A percentile compares a stretch with the other conserved stretches of the same genome.
phyloP scores from a whole-genome alignment of 2,888 invertebrate genomes.

The Pristionchus maxplancki region DNA sequence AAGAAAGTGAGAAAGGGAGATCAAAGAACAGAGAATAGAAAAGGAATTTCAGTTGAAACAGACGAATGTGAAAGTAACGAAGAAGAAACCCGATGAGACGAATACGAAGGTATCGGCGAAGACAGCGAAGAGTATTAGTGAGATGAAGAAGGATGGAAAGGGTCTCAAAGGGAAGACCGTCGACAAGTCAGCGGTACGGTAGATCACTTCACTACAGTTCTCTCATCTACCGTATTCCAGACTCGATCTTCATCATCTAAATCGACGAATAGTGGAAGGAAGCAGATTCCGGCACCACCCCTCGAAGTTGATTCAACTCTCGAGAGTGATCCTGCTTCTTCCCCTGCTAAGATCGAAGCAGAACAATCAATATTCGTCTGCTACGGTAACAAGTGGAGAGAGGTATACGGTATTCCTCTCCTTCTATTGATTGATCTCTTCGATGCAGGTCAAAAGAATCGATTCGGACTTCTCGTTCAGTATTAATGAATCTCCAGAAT shows the following conservation, averaged over 20 bases:
- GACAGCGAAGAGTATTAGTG: slow-evolving; percentile 20
- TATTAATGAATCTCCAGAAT: slow-evolving; percentile 34
- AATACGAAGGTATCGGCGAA: not conserved
- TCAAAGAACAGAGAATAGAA: not conserved
- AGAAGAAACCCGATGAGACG: slow-evolving; percentile 14
- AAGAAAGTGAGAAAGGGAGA: not conserved
- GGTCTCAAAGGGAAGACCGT: not conserved
- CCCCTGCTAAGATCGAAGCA: slow-evolving; percentile 24
- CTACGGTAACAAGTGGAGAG: slow-evolving; percentile 42
- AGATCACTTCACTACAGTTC: not conserved
- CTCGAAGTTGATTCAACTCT: not conserved
- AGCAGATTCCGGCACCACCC: not conserved
- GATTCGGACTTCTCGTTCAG: slow-evolving; percentile 47
- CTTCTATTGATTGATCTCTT: not conserved
- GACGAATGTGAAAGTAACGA: slow-evolving; percentile 47
- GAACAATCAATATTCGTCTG: slow-evolving; percentile 36
- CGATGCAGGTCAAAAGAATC: slow-evolving; percentile 1
- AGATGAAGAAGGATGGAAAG: slow-evolving; percentile 37
- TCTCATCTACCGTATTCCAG: not conserved
- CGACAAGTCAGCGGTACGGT: not conserved
- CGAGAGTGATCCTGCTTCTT: not conserved
- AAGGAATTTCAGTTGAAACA: not conserved
- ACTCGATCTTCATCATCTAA: slow-evolving; percentile 5
- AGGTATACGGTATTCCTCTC: slow-evolving; percentile 35
- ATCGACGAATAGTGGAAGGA: not conserved